These are phyloP conservation scores for Idaea straminata DNA, from an alignment of 2,888 invertebrate genomes.

Conservation along the genomic window DNA sequence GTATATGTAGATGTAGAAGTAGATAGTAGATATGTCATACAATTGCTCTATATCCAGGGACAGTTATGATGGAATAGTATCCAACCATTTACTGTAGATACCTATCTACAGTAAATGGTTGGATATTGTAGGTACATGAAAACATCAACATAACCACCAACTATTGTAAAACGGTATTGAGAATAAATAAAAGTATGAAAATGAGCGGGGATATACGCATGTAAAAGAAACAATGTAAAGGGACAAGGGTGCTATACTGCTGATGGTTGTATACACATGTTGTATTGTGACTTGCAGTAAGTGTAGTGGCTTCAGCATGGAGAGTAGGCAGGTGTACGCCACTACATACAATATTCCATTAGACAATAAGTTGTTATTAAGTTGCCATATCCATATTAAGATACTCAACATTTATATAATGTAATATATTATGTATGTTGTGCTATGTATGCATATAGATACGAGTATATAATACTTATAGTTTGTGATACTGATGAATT, in stretches of 20 bases:
- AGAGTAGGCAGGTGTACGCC: slow-evolving; percentile 22
- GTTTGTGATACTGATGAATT: slow-evolving; percentile 78
- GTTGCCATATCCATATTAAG: slow-evolving; percentile 79
- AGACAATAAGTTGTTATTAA: slow-evolving; percentile 78
- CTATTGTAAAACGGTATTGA: too few relatives aligned
- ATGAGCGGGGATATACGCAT: too few relatives aligned
- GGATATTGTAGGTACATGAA: too few relatives aligned
- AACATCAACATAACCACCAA: too few relatives aligned
- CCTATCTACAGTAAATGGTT: too few relatives aligned
- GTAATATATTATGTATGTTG: too few relatives aligned
- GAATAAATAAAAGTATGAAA: too few relatives aligned
- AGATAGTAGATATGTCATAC: not conserved
- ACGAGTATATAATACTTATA: slow-evolving; percentile 72
- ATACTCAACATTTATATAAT: slow-evolving; percentile 70
- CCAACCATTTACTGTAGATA: too few relatives aligned
- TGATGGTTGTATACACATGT: not conserved
- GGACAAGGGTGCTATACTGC: too few relatives aligned
- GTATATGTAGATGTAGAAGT: slow-evolving; percentile 12
- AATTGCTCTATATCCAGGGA: not conserved
- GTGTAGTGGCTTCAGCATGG: slow-evolving; percentile 11
- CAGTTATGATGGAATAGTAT: too few relatives aligned
- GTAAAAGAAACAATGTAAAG: too few relatives aligned
- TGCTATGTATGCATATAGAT: slow-evolving; percentile 58
- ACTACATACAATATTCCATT: slow-evolving; percentile 65
- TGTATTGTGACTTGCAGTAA: slow-evolving; percentile 8